These are phyloP conservation scores for Abscondita cerata DNA, from an alignment of 2,888 invertebrate species.

Conservation along the genomic window DNA sequence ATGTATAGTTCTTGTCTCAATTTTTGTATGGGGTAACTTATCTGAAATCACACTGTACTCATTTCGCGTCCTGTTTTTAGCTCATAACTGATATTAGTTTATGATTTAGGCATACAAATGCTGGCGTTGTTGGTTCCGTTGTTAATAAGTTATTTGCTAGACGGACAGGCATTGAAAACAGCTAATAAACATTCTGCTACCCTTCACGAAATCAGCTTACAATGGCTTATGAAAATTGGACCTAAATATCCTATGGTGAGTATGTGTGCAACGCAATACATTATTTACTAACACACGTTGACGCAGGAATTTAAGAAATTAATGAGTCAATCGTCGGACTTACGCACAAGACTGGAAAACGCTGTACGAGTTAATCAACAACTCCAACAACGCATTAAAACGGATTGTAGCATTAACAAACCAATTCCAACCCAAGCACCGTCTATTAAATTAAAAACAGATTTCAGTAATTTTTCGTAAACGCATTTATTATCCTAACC, in stretches of 20 bases:
- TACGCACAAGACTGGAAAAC: constrained; percentile 82
- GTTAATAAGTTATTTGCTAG: constrained; percentile 83
- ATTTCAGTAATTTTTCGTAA: constrained; percentile 84
- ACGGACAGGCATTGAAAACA: constrained; percentile 67
- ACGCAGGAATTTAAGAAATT: constrained; percentile 92
- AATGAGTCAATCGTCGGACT: constrained; percentile 82
- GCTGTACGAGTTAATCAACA: constrained; percentile 81
- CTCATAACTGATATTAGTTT: too few species aligned
- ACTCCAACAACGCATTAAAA: constrained; percentile 62
- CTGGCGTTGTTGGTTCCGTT: constrained; percentile 89
- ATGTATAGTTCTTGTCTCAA: too few species aligned
- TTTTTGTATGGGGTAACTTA: too few species aligned
- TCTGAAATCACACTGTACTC: too few species aligned
- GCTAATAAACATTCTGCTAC: constrained; percentile 70
- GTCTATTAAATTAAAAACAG: constrained; percentile 91
- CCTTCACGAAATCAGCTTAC: constrained; percentile 88
- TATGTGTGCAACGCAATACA: not conserved
- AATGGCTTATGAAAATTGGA: constrained; percentile 90
- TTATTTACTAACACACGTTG: too few species aligned
- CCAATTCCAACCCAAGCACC: constrained; percentile 62
- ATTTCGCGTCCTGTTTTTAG: too few species aligned
- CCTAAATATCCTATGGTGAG: constrained; percentile 87
- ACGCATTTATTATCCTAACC: too few species aligned
- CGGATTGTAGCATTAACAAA: constrained; percentile 59
- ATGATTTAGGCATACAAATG: constrained; percentile 92